These are phyloP conservation scores for Aproaerema taeniolella DNA, from an alignment of 2,888 invertebrate genomes.

Conservation along the genomic window DNA sequence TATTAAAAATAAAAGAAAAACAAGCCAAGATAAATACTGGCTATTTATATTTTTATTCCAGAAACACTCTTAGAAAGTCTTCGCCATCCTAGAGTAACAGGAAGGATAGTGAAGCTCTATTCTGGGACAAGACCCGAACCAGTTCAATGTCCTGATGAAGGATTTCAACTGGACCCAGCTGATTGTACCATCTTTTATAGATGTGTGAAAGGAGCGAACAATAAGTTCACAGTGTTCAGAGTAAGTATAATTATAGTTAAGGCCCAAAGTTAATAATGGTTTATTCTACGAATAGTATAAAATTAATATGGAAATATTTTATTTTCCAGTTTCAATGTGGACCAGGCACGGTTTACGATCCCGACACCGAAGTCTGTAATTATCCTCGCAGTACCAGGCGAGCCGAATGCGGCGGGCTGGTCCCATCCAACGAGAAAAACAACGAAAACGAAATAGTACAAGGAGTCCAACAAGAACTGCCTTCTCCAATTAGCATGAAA, in stretches of 20 bases:
- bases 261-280: too few species aligned
- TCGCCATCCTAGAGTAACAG: slow-evolving; percentile 36
- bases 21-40: too few species aligned
- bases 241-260: slow-evolving; percentile 37
- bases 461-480: slow-evolving; percentile 38
- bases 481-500: slow-evolving; percentile 44
- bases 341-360: slow-evolving; percentile 86
- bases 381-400: slow-evolving; percentile 83
- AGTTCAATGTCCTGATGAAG: slow-evolving; percentile 80
- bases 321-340: slow-evolving; percentile 82
- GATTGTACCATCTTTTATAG: slow-evolving; percentile 86
- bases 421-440: slow-evolving; percentile 19
- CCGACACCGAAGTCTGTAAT: slow-evolving; percentile 81
- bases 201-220: slow-evolving; percentile 80
- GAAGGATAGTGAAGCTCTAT: slow-evolving; percentile 57
- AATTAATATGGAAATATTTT: background rate
- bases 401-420: slow-evolving; percentile 78
- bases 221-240: slow-evolving; percentile 75
- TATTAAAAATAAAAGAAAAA: too few species aligned
- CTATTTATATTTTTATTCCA: slow-evolving; percentile 22
- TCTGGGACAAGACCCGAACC: slow-evolving; percentile 50
- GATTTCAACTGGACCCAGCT: slow-evolving; percentile 83
- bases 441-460: slow-evolving; percentile 73
- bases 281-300: too few species aligned
- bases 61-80: slow-evolving; percentile 26